A percentile compares a stretch with the other conserved stretches of the same genome.
phyloP scores from a whole-genome alignment of 2,888 invertebrate species.

The Phengaris alcon region DNA sequence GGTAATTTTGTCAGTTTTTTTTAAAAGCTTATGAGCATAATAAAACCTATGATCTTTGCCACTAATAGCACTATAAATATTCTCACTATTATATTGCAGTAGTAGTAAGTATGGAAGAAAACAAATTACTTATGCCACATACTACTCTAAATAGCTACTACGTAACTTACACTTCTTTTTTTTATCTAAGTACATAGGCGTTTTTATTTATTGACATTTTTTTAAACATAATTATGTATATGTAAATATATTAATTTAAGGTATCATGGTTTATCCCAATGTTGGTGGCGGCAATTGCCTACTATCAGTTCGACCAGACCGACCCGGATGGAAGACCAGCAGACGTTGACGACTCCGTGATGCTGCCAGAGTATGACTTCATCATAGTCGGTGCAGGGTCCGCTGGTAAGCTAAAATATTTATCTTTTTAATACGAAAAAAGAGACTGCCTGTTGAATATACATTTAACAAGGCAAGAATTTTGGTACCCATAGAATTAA shows the following conservation, averaged over 20 bases:
- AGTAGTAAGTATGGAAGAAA: too few relatives aligned
- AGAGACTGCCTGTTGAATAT: not conserved
- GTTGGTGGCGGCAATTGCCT: conserved; percentile 90
- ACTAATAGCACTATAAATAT: not conserved
- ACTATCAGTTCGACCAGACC: conserved; percentile 90
- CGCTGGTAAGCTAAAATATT: conserved; percentile 79
- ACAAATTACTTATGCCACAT: too few relatives aligned
- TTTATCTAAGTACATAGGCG: too few relatives aligned
- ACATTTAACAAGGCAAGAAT: too few relatives aligned
- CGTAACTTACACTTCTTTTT: too few relatives aligned
- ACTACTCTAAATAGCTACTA: too few relatives aligned
- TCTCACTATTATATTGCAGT: too few relatives aligned
- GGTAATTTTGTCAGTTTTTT: conserved; percentile 46
- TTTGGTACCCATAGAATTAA: not conserved
- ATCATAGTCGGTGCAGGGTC: conserved; percentile 93
- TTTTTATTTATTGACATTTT: too few relatives aligned
- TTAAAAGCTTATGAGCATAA: too few relatives aligned
- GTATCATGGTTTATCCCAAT: conserved; percentile 91
- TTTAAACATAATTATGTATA: not conserved
- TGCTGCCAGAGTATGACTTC: conserved; percentile 88
- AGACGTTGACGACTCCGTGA: conserved; percentile 82
- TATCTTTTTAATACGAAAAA: not conserved
- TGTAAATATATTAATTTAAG: conserved; percentile 46
- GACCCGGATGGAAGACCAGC: conserved; percentile 90
- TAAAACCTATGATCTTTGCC: not conserved